A percentile compares a stretch with the other conserved stretches of the same genome.
Evolutionary conservation across 2,113 vertebrate genomes (phyloP).

Genomic region (Cervus canadensis): DNA sequence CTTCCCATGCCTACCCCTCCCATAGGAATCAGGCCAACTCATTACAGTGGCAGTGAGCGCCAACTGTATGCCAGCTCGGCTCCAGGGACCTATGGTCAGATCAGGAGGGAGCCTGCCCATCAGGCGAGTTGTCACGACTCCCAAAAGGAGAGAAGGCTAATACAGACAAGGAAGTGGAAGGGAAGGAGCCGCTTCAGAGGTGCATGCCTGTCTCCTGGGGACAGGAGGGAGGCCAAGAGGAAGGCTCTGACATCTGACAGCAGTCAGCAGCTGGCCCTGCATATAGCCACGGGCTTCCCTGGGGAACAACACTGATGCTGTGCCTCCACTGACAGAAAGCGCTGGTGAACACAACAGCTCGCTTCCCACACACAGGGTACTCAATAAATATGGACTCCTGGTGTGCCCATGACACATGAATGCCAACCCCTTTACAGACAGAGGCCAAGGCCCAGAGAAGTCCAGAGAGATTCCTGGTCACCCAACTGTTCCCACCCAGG

Average conservation of each 20-base stretch:
- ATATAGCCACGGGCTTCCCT: neutral
- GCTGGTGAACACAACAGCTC: fast-evolving
- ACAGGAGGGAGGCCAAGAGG: neutral
- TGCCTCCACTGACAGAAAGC: neutral
- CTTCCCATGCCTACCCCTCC: neutral
- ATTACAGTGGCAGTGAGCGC: neutral
- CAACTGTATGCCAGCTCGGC: neutral
- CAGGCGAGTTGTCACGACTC: fast-evolving
- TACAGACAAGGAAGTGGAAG: neutral
- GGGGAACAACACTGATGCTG: neutral
- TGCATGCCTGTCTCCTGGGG: neutral
- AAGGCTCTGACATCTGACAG: neutral
- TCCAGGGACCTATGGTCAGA: neutral
- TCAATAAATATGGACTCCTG: neutral
- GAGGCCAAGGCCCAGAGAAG: neutral
- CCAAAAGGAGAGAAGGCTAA: neutral
- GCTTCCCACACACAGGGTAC: fast-evolving
- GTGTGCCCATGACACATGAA: neutral
- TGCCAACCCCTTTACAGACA: neutral
- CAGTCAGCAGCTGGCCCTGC: neutral
- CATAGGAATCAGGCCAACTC: neutral
- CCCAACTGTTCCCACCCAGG: neutral
- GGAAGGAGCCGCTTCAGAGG: neutral
- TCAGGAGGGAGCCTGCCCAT: neutral
- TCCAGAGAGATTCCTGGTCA: neutral